A percentile compares a stretch with the other conserved stretches of the same genome.
Conservation (phyloP, 1,140 invertebrate genomes). For the Temnothorax curvispinosus region DNA sequence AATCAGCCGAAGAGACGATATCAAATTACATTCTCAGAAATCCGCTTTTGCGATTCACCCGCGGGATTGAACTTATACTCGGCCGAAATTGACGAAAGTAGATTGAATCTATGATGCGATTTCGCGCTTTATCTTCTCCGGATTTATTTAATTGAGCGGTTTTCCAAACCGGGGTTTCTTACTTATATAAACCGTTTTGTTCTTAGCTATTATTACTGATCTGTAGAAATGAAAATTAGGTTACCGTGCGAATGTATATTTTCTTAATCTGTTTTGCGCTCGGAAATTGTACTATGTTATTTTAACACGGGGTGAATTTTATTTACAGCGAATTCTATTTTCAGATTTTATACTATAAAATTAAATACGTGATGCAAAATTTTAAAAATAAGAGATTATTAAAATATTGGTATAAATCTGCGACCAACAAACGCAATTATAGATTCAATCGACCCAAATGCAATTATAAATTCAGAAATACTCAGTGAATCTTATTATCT, state of each 20-base stretch:
- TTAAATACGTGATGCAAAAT: background rate
- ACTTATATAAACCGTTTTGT: background rate
- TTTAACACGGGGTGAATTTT: background rate
- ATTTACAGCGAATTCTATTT: background rate
- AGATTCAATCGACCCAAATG: background rate
- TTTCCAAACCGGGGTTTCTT: background rate
- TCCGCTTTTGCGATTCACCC: conserved; percentile 37
- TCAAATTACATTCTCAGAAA: conserved; percentile 57
- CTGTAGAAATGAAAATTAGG: background rate
- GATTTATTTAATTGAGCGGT: conserved; percentile 30
- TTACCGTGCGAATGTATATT: background rate
- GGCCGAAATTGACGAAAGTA: conserved; percentile 37
- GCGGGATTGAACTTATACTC: background rate
- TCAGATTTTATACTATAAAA: background rate
- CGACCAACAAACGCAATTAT: background rate
- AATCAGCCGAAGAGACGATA: conserved; percentile 42
- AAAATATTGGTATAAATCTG: background rate
- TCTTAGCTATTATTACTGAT: background rate
- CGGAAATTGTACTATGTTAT: background rate
- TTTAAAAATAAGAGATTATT: background rate
- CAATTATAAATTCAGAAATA: conserved; percentile 34
- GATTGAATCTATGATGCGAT: conserved; percentile 50
- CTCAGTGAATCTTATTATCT: background rate
- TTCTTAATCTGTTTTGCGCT: background rate
- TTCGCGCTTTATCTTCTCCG: conserved; percentile 18